Evolutionary conservation across 1,140 invertebrate species (phyloP).

Genomic region (Bombus pascuorum): DNA sequence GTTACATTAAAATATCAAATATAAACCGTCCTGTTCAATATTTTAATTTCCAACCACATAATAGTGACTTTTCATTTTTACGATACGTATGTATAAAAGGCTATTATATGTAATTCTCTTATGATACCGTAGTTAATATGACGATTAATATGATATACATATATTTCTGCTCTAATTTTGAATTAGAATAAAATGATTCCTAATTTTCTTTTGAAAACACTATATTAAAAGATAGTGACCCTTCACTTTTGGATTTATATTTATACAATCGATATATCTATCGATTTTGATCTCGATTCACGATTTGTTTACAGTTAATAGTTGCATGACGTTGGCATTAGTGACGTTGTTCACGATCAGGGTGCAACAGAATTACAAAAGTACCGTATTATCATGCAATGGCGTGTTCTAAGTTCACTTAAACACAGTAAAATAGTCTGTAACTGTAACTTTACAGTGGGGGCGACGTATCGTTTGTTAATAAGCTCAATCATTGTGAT

Average conservation of each 20-base stretch:
- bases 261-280: not conserved
- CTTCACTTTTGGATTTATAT: not conserved
- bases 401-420: not conserved
- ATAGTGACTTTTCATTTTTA: conserved; percentile 13
- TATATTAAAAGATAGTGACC: not conserved
- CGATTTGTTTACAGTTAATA: conserved; percentile 10
- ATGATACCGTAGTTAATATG: not conserved
- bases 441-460: not conserved
- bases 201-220: no score
- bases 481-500: not conserved
- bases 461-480: not conserved
- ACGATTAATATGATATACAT: no score
- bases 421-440: not conserved
- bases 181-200: not conserved
- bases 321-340: conserved; percentile 26
- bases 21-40: not conserved
- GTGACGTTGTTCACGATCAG: conserved; percentile 11
- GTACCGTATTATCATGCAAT: not conserved
- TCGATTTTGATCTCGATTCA: conserved; percentile 3
- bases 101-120: not conserved
- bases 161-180: not conserved
- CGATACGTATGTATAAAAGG: not conserved
- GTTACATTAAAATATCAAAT: no score
- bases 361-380: not conserved
- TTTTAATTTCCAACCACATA: conserved; percentile 6